Percentiles rank a stretch among this genome's conserved stretches.
These are phyloP conservation scores for Leguminivora glycinivorella DNA, from an alignment of 1,140 invertebrate genomes.

Conservation along the genomic window DNA sequence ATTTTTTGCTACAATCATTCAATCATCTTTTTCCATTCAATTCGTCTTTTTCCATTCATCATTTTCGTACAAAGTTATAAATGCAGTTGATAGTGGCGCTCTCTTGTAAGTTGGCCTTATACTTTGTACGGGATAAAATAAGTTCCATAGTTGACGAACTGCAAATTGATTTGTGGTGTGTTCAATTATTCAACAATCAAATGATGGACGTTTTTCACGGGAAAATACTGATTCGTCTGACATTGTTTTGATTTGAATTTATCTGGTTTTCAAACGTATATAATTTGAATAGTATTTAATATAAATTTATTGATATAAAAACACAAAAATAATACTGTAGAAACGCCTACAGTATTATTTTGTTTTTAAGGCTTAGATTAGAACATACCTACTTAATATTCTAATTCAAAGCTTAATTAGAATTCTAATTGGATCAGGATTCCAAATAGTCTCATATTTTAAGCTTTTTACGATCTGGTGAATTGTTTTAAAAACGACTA, in stretches of 20 bases:
- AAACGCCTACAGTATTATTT: no score
- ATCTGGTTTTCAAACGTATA: no score
- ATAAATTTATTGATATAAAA: no score
- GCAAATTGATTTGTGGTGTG: background rate
- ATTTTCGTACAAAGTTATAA: background rate
- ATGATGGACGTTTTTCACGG: background rate
- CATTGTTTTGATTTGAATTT: background rate
- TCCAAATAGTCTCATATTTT: no score
- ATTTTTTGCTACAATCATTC: background rate
- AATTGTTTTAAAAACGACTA: no score
- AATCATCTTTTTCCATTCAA: conserved; percentile 8
- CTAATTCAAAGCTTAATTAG: no score
- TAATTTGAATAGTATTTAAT: background rate
- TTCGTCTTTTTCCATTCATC: conserved; percentile 2
- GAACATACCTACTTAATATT: no score
- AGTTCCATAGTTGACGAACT: background rate
- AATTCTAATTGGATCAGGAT: no score
- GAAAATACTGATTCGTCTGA: background rate
- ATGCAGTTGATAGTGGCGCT: background rate
- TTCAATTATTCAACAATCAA: background rate
- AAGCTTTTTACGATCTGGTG: no score
- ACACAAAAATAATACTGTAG: no score
- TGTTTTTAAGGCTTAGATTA: no score
- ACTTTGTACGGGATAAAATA: background rate
- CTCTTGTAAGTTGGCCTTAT: background rate